Evolutionary conservation across 2,888 invertebrate genomes (phyloP).

Genomic region (Stenodema calcarata): DNA sequence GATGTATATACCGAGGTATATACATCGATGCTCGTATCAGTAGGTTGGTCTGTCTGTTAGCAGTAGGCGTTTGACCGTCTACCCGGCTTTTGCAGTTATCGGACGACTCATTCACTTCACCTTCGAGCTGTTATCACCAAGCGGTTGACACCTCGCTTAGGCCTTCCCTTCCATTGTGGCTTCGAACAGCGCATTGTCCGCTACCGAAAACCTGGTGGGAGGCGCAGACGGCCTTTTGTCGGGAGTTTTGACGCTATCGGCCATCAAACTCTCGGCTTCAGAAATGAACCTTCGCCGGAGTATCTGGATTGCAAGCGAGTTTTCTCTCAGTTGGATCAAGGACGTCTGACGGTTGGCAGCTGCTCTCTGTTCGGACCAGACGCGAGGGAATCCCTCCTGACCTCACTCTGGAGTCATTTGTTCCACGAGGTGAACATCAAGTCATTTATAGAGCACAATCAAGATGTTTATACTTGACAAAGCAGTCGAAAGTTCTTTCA

Average conservation of each 20-base stretch:
- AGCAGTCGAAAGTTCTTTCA: no score
- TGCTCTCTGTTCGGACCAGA: neutral
- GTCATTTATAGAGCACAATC: no score
- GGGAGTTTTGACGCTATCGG: neutral
- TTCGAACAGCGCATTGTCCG: neutral
- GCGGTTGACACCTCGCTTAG: neutral
- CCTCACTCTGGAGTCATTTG: neutral
- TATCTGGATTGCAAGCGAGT: neutral
- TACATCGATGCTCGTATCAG: no score
- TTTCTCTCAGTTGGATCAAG: neutral
- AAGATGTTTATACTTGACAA: no score
- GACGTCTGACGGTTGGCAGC: neutral
- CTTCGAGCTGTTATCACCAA: neutral
- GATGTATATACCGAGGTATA: no score
- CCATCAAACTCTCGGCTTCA: neutral
- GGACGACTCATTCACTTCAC: neutral
- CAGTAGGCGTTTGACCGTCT: neutral
- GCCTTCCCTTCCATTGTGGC: neutral
- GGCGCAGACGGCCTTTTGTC: neutral
- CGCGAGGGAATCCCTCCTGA: neutral
- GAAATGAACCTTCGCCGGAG: neutral
- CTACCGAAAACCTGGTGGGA: neutral
- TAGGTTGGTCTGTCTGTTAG: neutral
- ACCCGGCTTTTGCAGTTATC: neutral
- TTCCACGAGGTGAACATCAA: no score